A percentile compares a stretch with the other conserved stretches of the same genome.
These are phyloP conservation scores for Diloba caeruleocephala DNA, from an alignment of 2,888 invertebrate species.

Conservation along the genomic window DNA sequence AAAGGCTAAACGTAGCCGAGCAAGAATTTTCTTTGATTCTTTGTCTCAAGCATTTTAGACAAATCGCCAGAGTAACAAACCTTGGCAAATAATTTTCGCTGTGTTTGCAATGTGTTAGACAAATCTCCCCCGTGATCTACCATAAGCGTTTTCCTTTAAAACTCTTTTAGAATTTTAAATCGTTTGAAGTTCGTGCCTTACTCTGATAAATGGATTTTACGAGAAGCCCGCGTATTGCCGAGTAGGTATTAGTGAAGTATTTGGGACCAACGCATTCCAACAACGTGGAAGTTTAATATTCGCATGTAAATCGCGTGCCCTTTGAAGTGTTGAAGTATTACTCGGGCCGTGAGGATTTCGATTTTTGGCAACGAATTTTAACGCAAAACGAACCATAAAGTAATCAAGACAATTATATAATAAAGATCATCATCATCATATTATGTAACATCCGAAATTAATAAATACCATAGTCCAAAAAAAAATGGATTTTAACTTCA, in stretches of 20 bases:
- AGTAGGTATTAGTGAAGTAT: conserved; percentile 4
- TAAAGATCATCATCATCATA: no score
- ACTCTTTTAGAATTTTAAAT: conserved; percentile 44
- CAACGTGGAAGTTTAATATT: conserved; percentile 7
- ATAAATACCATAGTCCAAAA: no score
- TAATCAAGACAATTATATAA: no score
- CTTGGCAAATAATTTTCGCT: conserved; percentile 33
- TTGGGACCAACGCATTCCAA: neutral
- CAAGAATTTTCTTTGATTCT: neutral
- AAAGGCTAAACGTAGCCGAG: neutral
- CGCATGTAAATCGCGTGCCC: neutral
- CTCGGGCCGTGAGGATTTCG: neutral
- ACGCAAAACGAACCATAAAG: no score
- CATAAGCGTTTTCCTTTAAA: conserved; percentile 35
- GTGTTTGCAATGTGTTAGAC: conserved; percentile 33
- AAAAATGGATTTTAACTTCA: no score
- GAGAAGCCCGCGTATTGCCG: neutral
- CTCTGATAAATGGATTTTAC: conserved; percentile 31
- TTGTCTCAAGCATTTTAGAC: conserved; percentile 6
- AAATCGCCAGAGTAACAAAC: conserved; percentile 16
- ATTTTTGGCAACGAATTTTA: no score
- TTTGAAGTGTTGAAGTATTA: conserved; percentile 4
- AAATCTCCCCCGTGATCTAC: conserved; percentile 27
- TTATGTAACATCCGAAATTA: no score
- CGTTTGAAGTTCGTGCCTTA: conserved; percentile 29